Conservation (phyloP, 2,797 vertebrate genomes). For the Helarctos malayanus region DNA sequence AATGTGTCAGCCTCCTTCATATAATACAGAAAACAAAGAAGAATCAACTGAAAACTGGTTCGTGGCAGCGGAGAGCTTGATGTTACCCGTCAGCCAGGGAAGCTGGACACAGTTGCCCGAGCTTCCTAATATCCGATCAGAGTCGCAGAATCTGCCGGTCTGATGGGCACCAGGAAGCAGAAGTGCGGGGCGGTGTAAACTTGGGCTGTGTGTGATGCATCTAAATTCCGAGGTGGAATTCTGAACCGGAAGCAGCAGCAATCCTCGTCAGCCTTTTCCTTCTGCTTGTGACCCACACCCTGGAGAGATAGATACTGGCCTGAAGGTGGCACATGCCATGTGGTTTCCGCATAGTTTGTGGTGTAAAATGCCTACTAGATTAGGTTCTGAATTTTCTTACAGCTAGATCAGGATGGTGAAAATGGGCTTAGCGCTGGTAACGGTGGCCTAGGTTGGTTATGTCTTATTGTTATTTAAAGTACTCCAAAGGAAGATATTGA, state of each 20-base stretch:
- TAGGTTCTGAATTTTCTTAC: constrained; percentile 50
- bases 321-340: constrained; percentile 3
- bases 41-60: background rate
- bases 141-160: background rate
- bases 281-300: constrained; percentile 44
- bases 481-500: constrained; percentile 72
- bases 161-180: background rate
- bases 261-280: constrained; percentile 1
- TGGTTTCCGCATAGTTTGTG: constrained; percentile 40
- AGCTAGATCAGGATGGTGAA: constrained; percentile 43
- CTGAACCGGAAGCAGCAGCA: constrained; percentile 27
- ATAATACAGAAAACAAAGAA: background rate
- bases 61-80: background rate
- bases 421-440: background rate
- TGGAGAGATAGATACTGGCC: background rate
- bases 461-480: constrained; percentile 71
- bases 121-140: constrained; percentile 12
- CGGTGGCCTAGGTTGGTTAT: background rate
- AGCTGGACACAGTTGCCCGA: background rate
- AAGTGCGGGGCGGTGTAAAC: background rate
- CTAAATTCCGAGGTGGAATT: constrained; percentile 22
- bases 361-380: background rate
- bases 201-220: constrained; percentile 32
- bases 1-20: background rate
- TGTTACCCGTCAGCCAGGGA: background rate